phyloP scores from a whole-genome alignment of 2,113 vertebrate genomes.

The Dascyllus trimaculatus region DNA sequence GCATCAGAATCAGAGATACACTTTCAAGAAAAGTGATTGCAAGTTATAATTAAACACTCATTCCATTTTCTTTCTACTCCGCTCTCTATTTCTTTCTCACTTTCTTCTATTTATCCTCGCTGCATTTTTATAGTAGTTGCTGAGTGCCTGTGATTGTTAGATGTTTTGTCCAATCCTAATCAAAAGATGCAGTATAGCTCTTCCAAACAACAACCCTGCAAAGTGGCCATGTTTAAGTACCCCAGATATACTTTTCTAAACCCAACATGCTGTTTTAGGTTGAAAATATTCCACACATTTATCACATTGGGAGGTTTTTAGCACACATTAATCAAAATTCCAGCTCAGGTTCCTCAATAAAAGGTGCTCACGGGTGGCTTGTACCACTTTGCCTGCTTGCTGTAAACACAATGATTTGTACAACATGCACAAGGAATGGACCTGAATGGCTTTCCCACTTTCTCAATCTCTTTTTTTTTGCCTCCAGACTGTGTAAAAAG shows the following conservation, averaged over 20 bases:
- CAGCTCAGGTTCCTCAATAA: not conserved
- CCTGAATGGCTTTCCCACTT: not conserved
- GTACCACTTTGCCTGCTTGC: not conserved
- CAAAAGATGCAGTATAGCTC: not conserved
- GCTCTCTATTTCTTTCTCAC: not conserved
- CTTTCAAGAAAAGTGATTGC: too few species aligned
- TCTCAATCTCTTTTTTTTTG: not conserved
- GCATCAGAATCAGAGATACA: too few species aligned
- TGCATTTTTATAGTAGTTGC: not conserved
- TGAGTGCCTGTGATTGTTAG: not conserved
- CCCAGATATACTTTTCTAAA: not conserved
- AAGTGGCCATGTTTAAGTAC: not conserved
- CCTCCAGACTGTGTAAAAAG: constrained; percentile 32
- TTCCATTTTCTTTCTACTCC: too few species aligned
- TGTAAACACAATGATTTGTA: constrained; percentile 19
- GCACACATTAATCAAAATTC: not conserved
- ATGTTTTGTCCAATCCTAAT: not conserved
- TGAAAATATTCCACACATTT: too few species aligned
- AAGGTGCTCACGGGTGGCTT: not conserved
- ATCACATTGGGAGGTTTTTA: not conserved
- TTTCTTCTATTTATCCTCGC: too few species aligned
- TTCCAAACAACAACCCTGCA: not conserved
- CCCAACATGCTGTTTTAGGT: too few species aligned
- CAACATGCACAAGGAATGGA: not conserved
- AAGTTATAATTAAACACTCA: too few species aligned